Percentiles rank a stretch among this genome's conserved stretches.
phyloP scores from a whole-genome alignment of 2,797 vertebrate genomes.

The Lophotriccus pileatus region DNA sequence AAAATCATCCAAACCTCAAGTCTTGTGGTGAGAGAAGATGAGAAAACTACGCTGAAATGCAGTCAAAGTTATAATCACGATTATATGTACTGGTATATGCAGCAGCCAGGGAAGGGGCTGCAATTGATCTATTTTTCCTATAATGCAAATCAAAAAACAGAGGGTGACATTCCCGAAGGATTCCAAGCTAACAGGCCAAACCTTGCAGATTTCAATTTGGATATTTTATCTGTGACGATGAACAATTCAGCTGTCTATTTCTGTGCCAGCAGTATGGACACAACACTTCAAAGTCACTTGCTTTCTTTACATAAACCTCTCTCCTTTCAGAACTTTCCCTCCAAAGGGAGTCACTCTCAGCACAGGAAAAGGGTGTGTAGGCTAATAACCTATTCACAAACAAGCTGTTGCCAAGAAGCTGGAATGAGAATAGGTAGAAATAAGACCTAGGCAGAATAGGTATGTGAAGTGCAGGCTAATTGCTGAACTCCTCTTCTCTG shows the following conservation, averaged over 20 bases:
- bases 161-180: not conserved
- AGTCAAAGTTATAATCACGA: not conserved
- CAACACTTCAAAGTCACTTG: not conserved
- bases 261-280: conserved; percentile 22
- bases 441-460: not conserved
- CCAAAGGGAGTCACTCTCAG: not conserved
- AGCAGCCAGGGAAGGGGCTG: not conserved
- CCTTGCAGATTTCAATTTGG: not conserved
- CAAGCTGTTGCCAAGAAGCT: not conserved
- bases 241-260: not conserved
- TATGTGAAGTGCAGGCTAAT: not conserved
- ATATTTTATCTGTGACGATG: not conserved
- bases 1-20: not conserved
- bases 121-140: not conserved
- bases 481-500: not conserved
- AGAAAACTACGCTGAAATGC: not conserved
- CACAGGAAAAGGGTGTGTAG: not conserved
- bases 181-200: not conserved
- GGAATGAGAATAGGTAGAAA: not conserved
- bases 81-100: conserved; percentile 25
- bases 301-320: conserved; percentile 42
- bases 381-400: not conserved
- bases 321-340: not conserved
- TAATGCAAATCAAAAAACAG: fast-evolving
- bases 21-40: not conserved